Evolutionary conservation across 1,140 invertebrate species (phyloP), one percentile per base, ranked within the genome.

Genomic region (Acromyrmex heyeri): DNA sequence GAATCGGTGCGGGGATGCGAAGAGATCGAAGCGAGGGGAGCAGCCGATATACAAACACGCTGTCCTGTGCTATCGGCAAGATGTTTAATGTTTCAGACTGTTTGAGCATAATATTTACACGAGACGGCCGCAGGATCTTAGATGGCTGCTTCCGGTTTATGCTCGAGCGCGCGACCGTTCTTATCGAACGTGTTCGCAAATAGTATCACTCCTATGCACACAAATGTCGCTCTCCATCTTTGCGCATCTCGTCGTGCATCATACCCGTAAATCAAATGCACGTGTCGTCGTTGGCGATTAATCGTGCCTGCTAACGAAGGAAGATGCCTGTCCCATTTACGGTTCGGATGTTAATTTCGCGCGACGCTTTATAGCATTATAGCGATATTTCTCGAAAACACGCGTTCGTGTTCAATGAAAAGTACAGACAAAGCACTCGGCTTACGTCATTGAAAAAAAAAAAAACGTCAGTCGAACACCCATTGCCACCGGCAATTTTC

Each of bases 41-140:
- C 62, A 70, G 64, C 55, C 79, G 87, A 81, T 88, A 92, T 77
- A 90, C 90, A 91, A 91, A 91, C 90, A 91, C 65, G 62, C 81
- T 72, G 81, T 76, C 70, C 85, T 65, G 61, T 67, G 75, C 86
- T 86, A 91, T 92, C 86, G 92, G 72, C 91, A 88, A 92, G 92
- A 93, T 93, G 92, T 93, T 93, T 91, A 93, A 92, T 89, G 91
- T 93, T 88, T 91, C 86, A 87, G 57, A 90, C 88, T 91, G 91
- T 92, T 93, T 92, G 91, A 92, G 86, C 91, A 93, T 92, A 93
- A 93, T 93, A 93, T 93, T 93, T 93, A 92, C 92, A 86, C 89
- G 89, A 72, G 55, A 59, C 83, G 64, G 48, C 65, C 87, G 75
- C 76, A 87, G 86, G 91, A 89, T 88, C 85, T 89, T 75, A 79